Conservation (phyloP, 1,140 invertebrate species). For the Planococcus citri region DNA sequence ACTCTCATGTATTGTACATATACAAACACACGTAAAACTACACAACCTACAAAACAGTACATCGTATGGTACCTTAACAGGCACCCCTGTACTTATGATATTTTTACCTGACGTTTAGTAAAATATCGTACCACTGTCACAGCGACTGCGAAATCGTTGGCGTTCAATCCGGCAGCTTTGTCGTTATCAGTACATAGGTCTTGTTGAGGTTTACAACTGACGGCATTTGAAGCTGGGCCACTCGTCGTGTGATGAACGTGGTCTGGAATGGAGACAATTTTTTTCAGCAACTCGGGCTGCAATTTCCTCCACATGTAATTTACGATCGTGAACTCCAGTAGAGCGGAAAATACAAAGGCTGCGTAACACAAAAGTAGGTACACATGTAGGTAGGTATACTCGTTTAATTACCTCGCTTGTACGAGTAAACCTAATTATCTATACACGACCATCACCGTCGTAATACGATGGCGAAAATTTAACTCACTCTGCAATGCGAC, state of each 20-base stretch:
- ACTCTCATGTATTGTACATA: no score
- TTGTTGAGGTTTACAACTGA: not conserved
- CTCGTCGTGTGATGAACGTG: not conserved
- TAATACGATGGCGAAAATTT: no score
- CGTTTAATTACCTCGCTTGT: no score
- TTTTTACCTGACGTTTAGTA: constrained; percentile 4
- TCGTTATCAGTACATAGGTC: not conserved
- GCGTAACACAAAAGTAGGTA: constrained; percentile 24
- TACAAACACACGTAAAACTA: no score
- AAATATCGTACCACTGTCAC: constrained; percentile 14
- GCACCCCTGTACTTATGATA: not conserved
- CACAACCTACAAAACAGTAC: no score
- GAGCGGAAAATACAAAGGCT: constrained; percentile 40
- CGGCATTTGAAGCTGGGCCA: not conserved
- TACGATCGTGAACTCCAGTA: constrained; percentile 41
- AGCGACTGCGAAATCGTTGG: not conserved
- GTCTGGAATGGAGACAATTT: constrained; percentile 24
- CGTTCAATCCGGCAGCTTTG: not conserved
- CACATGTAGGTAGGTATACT: no score
- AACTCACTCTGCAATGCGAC: no score
- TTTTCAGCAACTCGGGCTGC: constrained; percentile 27
- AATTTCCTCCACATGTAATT: constrained; percentile 39
- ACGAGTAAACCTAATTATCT: no score
- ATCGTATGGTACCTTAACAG: no score
- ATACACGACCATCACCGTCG: no score